Base-by-base conservation (phyloP, 1,140 invertebrate species). In the Zaprionus gabonicus region DNA sequence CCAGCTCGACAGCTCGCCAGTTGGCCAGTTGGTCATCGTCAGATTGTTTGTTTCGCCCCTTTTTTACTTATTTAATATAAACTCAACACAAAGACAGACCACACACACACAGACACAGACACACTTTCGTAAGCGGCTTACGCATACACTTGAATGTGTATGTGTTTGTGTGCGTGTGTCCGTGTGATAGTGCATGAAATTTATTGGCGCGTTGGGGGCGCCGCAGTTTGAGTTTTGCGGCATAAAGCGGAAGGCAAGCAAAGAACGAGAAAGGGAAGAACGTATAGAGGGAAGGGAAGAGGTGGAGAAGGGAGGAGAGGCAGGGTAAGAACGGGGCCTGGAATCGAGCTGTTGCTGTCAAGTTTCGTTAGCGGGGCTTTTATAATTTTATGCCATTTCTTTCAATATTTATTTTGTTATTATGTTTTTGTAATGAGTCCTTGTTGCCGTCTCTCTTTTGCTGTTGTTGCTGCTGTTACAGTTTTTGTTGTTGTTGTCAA, bases 371-470 rank as follows among this genome's bases (percentile, higher is more conserved):
- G 51, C 71, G 53, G 78, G 81, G 85, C 84, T 88, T 88, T 88
- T 90, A 88, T 88, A 88, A 88, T 88, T 88, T 90, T 88, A 88
- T 88, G 84, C 81, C 81, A 88, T 88, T 88, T 88, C 84, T 84
- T 90, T 88, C 84, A 88, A 88, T 88, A 88, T 88, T 88, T 88
- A 88, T 81, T 88, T 81, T 88, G 84, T 81, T 90, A 84, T 88
- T 88, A 88, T 88, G 85, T 88, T 88, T 90, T 88, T 90, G 84
- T 90, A 88, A 88, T 88, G 84, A 79, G 80, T 78, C 59, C 66
- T 57, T 74, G 71, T 78, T 80, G 63, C 1, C 12, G 23, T 27
- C 7, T 25, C 25, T 64, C 62, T 75, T 64, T 75, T 64, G 62
- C 71, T 67, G 7, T 49, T 68, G 75, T 71, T 77, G 60, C 62